Percentiles rank a stretch among this genome's conserved stretches.
These are phyloP conservation scores for Bostrychus sinensis DNA, from an alignment of 2,113 vertebrate species.

Conservation along the genomic window DNA sequence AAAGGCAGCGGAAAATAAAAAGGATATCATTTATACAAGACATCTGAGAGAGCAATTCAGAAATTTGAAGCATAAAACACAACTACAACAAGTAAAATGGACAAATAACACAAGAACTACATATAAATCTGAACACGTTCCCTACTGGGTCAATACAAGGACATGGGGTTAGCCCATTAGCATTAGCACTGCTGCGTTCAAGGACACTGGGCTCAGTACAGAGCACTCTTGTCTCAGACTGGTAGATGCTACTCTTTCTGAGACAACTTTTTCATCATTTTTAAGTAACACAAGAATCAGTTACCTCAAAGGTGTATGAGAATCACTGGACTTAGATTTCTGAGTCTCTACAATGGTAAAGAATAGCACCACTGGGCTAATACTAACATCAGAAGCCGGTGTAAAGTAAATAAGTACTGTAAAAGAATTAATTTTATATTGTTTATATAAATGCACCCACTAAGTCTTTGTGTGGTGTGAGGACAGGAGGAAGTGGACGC, in stretches of 20 bases:
- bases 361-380: slow-evolving; percentile 62
- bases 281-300: slow-evolving; percentile 24
- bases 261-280: slow-evolving; percentile 37
- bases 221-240: slow-evolving; percentile 62
- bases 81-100: slow-evolving; percentile 54
- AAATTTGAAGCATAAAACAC: slow-evolving; percentile 55
- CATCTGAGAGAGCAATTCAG: slow-evolving; percentile 53
- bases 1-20: slow-evolving; percentile 65
- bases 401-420: slow-evolving; percentile 49
- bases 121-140: slow-evolving; percentile 62
- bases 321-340: slow-evolving; percentile 14
- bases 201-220: slow-evolving; percentile 32
- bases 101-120: slow-evolving; percentile 54
- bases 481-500: slow-evolving; percentile 59
- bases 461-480: slow-evolving; percentile 51
- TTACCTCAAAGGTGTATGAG: slow-evolving; percentile 14
- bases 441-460: slow-evolving; percentile 42
- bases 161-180: slow-evolving; percentile 26
- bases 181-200: slow-evolving; percentile 33
- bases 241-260: slow-evolving; percentile 75
- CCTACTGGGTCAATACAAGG: slow-evolving; percentile 49
- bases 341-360: no score
- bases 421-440: slow-evolving; percentile 20
- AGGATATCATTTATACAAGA: slow-evolving; percentile 62
- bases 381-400: slow-evolving; percentile 40